Percentiles rank a stretch among this genome's conserved stretches.
phyloP scores from a whole-genome alignment of 2,888 invertebrate species.

The Volucella bombylans region DNA sequence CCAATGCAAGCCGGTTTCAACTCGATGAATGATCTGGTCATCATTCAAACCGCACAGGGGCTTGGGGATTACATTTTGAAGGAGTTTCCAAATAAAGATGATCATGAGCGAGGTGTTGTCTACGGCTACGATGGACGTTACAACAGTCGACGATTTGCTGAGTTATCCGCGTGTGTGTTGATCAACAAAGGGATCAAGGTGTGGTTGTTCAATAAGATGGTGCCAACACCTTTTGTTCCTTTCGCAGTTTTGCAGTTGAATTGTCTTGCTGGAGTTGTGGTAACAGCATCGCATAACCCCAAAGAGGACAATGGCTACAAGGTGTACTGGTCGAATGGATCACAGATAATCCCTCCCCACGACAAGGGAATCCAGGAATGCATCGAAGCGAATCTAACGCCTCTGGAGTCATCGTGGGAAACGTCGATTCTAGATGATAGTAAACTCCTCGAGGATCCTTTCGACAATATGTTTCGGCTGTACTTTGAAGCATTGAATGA shows the following conservation, averaged over 20 bases:
- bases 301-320: slow-evolving; percentile 98
- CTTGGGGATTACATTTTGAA: slow-evolving; percentile 89
- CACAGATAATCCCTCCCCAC: slow-evolving; percentile 96
- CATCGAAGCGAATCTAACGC: slow-evolving; percentile 90
- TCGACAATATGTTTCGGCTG: slow-evolving; percentile 85
- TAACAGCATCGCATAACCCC: slow-evolving; percentile 98
- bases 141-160: slow-evolving; percentile 91
- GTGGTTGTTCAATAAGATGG: slow-evolving; percentile 89
- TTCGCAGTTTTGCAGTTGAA: slow-evolving; percentile 89
- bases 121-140: slow-evolving; percentile 96
- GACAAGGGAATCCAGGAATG: slow-evolving; percentile 92
- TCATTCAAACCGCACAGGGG: slow-evolving; percentile 97
- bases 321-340: slow-evolving; percentile 97
- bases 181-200: slow-evolving; percentile 89
- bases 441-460: slow-evolving; percentile 87
- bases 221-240: slow-evolving; percentile 97
- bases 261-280: slow-evolving; percentile 94
- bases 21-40: slow-evolving; percentile 98
- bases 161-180: slow-evolving; percentile 93
- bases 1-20: slow-evolving; percentile 96
- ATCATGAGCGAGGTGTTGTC: slow-evolving; percentile 89
- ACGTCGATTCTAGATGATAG: slow-evolving; percentile 84
- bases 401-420: slow-evolving; percentile 91
- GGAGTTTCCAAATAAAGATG: slow-evolving; percentile 83
- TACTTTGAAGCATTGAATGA: slow-evolving; percentile 87